Base-by-base conservation (phyloP, 2,888 invertebrate species). In the Pegoplata infirma region DNA sequence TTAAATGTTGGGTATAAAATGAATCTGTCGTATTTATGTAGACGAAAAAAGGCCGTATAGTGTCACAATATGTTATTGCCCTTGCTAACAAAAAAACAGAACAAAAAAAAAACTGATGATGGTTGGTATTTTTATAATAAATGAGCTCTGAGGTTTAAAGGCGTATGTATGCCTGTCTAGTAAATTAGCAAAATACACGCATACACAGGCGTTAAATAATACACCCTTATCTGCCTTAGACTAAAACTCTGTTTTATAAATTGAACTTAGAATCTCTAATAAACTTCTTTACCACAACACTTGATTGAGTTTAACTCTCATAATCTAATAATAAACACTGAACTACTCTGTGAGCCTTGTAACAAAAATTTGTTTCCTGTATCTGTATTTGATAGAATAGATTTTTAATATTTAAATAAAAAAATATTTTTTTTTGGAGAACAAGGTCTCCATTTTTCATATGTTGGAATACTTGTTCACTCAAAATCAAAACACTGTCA, bases 141-240 rank as follows among this genome's bases (percentile, higher is more conserved):
- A 87, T 88, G 87, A 88, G 87, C 86, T 85, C 81, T 83, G 86
- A 83, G 87, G 87, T 85, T 88, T 87, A 86, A 86, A 86, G 88
- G 87, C 88, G 87, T 87, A 85, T 87, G 87, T 87, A 85, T 85
- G 84, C 83, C 83, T 87, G 88, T 88, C 88, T 87, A 86, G 87
- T 88, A 88, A 88, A 87, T 87, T 87, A 88, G 86, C 85, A 85
- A 83, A 84, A 85, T 73, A 74, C 80, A 81, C 74, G 77, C 77
- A 77, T 66, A 53, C 21, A 49, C 58, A 58, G 19, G 63, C 58
- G 58, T 36, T 56, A 56, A 40, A 3, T 12, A 10, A 21, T 25
- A 10, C n/a, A 17, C 10, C 40, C 14, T 1, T n/a, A n/a, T n/a
- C 47, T 14, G n/a, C 55, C 23, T 21, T n/a, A n/a, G n/a, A n/a